Evolutionary conservation across 2,797 vertebrate species (phyloP).

Genomic region (Dendrocincla fuliginosa): DNA sequence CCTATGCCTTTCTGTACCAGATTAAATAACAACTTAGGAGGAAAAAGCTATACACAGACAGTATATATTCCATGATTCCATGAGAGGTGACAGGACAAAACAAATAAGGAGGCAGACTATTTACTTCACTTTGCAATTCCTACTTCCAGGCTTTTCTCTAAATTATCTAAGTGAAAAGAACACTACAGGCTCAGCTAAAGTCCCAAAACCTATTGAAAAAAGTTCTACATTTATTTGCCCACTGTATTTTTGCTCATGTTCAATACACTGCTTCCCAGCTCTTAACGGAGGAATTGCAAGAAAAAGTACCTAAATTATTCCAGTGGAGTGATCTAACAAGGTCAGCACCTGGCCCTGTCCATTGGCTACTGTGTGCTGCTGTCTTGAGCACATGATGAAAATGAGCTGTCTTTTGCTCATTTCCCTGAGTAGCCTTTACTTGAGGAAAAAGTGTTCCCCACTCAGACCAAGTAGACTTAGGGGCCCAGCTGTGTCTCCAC

Average conservation of each 20-base stretch:
- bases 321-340: not conserved
- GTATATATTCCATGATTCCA: not conserved
- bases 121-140: not conserved
- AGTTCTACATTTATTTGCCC: accelerated
- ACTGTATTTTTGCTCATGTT: not conserved
- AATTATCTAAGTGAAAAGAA: not conserved
- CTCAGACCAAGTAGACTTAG: accelerated
- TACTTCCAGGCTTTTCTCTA: not conserved
- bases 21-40: not conserved
- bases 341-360: not conserved
- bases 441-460: not conserved
- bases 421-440: not conserved
- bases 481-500: not conserved
- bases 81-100: not conserved
- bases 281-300: not conserved
- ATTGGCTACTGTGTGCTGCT: not conserved
- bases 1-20: not conserved
- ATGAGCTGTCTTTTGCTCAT: not conserved
- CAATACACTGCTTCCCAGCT: not conserved
- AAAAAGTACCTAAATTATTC: not conserved
- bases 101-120: not conserved
- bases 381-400: too few species aligned
- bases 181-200: not conserved
- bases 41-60: not conserved
- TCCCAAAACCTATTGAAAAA: not conserved